Percentiles rank a stretch among this genome's conserved stretches.
Evolutionary conservation across 2,113 vertebrate genomes (phyloP).

Genomic region (Tursiops truncatus): DNA sequence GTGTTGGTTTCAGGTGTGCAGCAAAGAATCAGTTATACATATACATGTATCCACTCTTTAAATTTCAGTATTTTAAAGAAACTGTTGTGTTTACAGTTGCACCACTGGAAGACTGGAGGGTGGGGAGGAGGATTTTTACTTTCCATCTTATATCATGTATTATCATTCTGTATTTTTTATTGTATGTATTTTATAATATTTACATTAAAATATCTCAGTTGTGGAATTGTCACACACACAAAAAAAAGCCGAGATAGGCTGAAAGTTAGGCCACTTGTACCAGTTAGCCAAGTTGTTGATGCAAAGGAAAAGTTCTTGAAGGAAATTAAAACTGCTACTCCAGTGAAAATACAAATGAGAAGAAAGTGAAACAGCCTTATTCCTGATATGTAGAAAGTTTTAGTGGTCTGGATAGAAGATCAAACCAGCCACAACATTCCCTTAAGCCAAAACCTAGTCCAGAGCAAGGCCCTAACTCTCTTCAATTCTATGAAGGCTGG

Average conservation of each 20-base stretch:
- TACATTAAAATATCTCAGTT: slow-evolving; percentile 1
- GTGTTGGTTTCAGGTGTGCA: too few species aligned
- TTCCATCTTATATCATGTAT: not conserved
- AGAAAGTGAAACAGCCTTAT: not conserved
- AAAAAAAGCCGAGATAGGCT: not conserved
- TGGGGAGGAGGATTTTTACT: not conserved
- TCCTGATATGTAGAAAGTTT: not conserved
- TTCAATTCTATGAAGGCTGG: not conserved
- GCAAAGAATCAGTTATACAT: too few species aligned
- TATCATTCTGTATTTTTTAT: slow-evolving; percentile 6
- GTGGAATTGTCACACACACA: not conserved
- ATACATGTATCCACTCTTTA: not conserved
- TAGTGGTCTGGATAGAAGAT: not conserved
- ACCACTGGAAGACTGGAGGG: not conserved
- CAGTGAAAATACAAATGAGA: not conserved
- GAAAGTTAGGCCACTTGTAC: not conserved
- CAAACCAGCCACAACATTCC: not conserved
- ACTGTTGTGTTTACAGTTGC: not conserved
- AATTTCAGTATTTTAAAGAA: slow-evolving; percentile 42
- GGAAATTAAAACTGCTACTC: not conserved
- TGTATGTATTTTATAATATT: slow-evolving; percentile 45
- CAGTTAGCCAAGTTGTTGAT: not conserved
- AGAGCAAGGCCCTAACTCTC: not conserved
- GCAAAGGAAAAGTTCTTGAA: not conserved
- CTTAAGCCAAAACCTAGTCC: not conserved